phyloP scores from a whole-genome alignment of 2,797 vertebrate genomes.

The Hybognathus amarus region DNA sequence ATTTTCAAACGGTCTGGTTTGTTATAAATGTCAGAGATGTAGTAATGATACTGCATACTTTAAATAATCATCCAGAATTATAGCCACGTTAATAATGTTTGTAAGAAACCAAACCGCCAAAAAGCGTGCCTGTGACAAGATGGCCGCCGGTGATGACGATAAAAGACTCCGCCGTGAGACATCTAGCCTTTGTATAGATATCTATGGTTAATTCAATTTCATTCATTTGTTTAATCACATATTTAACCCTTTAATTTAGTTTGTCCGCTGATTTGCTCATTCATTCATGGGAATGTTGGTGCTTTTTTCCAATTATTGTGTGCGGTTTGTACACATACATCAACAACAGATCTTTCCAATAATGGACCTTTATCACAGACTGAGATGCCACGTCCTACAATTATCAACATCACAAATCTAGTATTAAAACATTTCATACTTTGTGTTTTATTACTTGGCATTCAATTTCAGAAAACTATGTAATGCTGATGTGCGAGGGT shows the following conservation, averaged over 20 bases:
- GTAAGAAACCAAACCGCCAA: too few relatives aligned
- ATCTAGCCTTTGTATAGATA: too few relatives aligned
- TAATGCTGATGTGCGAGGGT: neutral
- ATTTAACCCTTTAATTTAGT: neutral
- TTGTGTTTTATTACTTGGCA: neutral
- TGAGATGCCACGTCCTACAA: neutral
- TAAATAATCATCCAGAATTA: too few relatives aligned
- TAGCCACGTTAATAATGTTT: too few relatives aligned
- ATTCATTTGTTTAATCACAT: neutral
- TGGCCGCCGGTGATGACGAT: too few relatives aligned
- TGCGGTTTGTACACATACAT: neutral
- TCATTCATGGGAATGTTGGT: neutral
- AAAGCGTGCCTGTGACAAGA: too few relatives aligned
- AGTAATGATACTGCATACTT: too few relatives aligned
- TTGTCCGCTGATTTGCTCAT: neutral
- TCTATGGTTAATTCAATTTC: slow-evolving; percentile 11
- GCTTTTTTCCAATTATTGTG: neutral
- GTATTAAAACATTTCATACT: neutral
- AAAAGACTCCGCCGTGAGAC: too few relatives aligned
- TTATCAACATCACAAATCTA: neutral
- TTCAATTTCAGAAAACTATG: neutral
- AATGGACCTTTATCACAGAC: neutral
- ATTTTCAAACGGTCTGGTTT: too few relatives aligned
- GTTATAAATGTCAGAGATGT: too few relatives aligned
- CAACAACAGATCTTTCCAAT: neutral